Percentiles rank a stretch among this genome's conserved stretches.
These are phyloP conservation scores for Sinohyriopsis cumingii DNA, from an alignment of 2,888 invertebrate species.

Conservation along the genomic window DNA sequence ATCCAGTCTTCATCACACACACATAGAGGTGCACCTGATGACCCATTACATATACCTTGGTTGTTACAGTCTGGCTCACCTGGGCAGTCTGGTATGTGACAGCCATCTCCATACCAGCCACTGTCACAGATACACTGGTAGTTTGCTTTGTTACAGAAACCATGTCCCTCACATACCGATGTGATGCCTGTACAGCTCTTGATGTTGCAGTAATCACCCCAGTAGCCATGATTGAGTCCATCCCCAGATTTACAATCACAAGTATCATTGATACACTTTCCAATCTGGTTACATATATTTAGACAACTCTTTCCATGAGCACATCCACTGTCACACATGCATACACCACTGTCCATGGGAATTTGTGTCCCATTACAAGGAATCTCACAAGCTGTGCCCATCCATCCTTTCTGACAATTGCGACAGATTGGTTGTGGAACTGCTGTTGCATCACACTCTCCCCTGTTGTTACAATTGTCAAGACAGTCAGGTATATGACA, in stretches of 20 bases:
- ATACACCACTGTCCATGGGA: constrained; percentile 50
- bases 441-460: constrained; percentile 35
- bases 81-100: constrained; percentile 49
- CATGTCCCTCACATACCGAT: constrained; percentile 49
- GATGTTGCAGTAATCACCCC: constrained; percentile 48
- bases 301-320: constrained; percentile 29
- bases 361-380: constrained; percentile 51
- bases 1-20: constrained; percentile 48
- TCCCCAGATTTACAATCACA: constrained; percentile 35
- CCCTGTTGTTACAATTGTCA: constrained; percentile 46
- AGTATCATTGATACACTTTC: constrained; percentile 41
- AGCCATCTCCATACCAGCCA: constrained; percentile 49
- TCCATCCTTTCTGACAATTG: constrained; percentile 53
- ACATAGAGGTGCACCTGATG: constrained; percentile 36
- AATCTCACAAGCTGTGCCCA: constrained; percentile 53
- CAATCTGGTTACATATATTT: constrained; percentile 31
- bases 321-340: constrained; percentile 30
- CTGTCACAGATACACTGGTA: constrained; percentile 40
- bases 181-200: constrained; percentile 48
- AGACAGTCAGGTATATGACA: constrained; percentile 51
- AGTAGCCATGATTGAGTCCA: constrained; percentile 42
- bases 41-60: no score
- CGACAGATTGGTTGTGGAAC: constrained; percentile 47
- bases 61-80: constrained; percentile 13
- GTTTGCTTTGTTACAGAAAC: constrained; percentile 37